Evolutionary conservation across 2,888 invertebrate genomes (phyloP).

Genomic region (Sabatieria punctata): DNA sequence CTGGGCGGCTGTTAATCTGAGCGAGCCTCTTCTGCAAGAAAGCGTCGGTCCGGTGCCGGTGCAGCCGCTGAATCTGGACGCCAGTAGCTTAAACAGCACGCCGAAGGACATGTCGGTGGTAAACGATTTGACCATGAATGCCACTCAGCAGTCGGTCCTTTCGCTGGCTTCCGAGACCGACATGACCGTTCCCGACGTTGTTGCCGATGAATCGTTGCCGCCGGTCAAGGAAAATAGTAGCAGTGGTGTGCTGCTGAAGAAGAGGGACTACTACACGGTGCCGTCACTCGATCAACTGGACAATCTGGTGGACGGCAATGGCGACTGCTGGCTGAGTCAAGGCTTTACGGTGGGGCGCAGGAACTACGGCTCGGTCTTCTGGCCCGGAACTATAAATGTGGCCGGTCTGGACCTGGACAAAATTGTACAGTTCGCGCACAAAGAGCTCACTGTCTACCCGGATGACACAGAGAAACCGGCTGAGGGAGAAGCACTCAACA

Average conservation of each 20-base stretch:
- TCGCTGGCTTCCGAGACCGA: too few relatives aligned
- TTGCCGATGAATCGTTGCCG: too few relatives aligned
- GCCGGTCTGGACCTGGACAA: constrained; percentile 35
- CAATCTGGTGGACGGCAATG: constrained; percentile 43
- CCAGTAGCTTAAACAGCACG: too few relatives aligned
- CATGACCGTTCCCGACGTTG: too few relatives aligned
- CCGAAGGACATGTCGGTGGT: too few relatives aligned
- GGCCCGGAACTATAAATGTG: constrained; percentile 34
- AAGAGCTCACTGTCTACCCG: constrained; percentile 87
- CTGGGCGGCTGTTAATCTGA: too few relatives aligned
- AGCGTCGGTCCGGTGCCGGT: too few relatives aligned
- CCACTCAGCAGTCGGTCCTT: too few relatives aligned
- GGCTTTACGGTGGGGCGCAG: constrained; percentile 37
- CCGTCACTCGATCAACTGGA: constrained; percentile 66
- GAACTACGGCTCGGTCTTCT: constrained; percentile 37
- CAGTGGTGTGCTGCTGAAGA: constrained; percentile 54
- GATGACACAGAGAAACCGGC: constrained; percentile 72
- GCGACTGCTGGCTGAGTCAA: constrained; percentile 18
- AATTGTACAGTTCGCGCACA: constrained; percentile 69
- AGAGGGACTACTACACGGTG: constrained; percentile 75
- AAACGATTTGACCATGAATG: too few relatives aligned
- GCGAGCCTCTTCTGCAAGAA: too few relatives aligned
- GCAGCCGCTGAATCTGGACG: too few relatives aligned
- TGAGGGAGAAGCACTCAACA: constrained; percentile 67
- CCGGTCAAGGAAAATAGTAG: too few relatives aligned